These are phyloP conservation scores for Monochamus alternatus DNA, from an alignment of 2,888 invertebrate species.

Conservation along the genomic window DNA sequence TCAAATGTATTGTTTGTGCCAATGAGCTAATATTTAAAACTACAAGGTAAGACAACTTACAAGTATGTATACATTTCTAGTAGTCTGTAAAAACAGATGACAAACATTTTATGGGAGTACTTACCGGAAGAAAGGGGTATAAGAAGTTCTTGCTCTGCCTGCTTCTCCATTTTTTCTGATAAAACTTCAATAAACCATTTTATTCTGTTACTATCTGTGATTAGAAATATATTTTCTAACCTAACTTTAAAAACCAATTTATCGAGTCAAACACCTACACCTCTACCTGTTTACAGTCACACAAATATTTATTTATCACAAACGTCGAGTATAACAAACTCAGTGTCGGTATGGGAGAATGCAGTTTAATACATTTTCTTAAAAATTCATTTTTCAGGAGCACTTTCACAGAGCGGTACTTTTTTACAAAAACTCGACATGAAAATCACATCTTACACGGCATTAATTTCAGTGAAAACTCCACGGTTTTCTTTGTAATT, in stretches of 20 bases:
- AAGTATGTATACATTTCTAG: background rate
- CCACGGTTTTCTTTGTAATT: background rate
- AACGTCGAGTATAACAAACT: slow-evolving; percentile 14
- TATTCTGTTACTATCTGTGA: slow-evolving; percentile 32
- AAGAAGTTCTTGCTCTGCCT: slow-evolving; percentile 61
- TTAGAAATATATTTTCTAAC: slow-evolving; percentile 26
- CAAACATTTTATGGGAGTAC: slow-evolving; percentile 34
- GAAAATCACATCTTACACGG: slow-evolving; percentile 30
- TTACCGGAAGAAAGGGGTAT: slow-evolving; percentile 68
- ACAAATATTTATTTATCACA: slow-evolving; percentile 35
- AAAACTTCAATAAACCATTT: slow-evolving; percentile 19
- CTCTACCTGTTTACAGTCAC: slow-evolving; percentile 31
- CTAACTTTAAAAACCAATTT: slow-evolving; percentile 44
- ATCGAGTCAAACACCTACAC: slow-evolving; percentile 45
- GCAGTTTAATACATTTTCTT: slow-evolving; percentile 2
- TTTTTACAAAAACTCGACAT: background rate
- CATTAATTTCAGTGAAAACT: slow-evolving; percentile 23
- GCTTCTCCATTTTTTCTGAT: slow-evolving; percentile 61
- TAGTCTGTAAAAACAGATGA: background rate
- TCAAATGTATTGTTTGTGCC: background rate
- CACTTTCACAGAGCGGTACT: background rate
- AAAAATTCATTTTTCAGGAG: slow-evolving; percentile 1
- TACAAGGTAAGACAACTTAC: background rate
- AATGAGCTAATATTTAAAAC: background rate
- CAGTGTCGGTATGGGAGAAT: background rate